A percentile compares a stretch with the other conserved stretches of the same genome.
Conservation (phyloP, 1,140 invertebrate genomes). For the Magallana gigas region DNA sequence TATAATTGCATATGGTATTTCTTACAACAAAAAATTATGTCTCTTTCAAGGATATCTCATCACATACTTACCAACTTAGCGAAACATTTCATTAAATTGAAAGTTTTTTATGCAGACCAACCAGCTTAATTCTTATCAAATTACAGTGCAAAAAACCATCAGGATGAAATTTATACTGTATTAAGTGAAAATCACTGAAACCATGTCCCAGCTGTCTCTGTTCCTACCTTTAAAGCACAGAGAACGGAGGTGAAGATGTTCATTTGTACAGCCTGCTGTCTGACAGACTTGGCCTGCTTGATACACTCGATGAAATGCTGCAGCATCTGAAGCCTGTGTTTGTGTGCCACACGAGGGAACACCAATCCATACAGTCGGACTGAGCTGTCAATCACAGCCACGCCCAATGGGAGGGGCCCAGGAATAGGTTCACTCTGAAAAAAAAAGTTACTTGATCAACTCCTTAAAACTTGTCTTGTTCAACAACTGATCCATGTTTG, state of each 20-base stretch:
- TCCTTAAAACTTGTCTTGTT: too few species aligned
- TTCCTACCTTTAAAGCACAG: slow-evolving; percentile 87
- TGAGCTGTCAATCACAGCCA: slow-evolving; percentile 97
- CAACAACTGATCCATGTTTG: too few species aligned
- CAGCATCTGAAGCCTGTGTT: slow-evolving; percentile 97
- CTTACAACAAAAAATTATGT: too few species aligned
- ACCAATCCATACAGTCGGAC: slow-evolving; percentile 94
- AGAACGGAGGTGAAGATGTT: slow-evolving; percentile 97
- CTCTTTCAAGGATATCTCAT: too few species aligned
- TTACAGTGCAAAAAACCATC: too few species aligned
- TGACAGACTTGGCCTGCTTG: slow-evolving; percentile 91
- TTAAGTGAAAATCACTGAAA: too few species aligned
- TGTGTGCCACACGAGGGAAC: slow-evolving; percentile 95
- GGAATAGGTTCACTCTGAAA: slow-evolving; percentile 81
- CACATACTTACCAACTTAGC: too few species aligned
- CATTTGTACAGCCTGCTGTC: slow-evolving; percentile 97
- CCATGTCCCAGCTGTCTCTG: not conserved
- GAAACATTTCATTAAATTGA: too few species aligned
- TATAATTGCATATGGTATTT: too few species aligned
- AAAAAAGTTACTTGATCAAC: not conserved
- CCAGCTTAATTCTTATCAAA: too few species aligned
- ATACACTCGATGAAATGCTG: slow-evolving; percentile 98
- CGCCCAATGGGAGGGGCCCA: slow-evolving; percentile 95
- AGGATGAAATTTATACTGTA: too few species aligned
- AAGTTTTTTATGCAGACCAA: too few species aligned